Evolutionary conservation across 2,797 vertebrate genomes (phyloP).

Genomic region (Crax fasciolata): DNA sequence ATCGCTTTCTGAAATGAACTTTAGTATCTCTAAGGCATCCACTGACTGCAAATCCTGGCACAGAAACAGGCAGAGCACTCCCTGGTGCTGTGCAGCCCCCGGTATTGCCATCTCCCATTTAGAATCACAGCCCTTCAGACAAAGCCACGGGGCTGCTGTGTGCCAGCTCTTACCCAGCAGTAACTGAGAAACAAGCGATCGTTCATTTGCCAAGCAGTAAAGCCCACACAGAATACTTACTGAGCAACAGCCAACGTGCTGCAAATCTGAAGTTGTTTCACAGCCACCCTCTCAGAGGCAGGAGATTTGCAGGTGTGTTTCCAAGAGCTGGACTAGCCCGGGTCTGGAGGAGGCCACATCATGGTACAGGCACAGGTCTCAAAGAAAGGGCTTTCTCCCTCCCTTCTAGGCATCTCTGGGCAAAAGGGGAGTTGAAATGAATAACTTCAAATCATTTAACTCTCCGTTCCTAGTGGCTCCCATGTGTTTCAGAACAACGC

Average conservation of each 20-base stretch:
- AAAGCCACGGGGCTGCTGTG: background rate
- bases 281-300: background rate
- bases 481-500: background rate
- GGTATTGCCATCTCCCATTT: background rate
- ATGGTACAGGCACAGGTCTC: background rate
- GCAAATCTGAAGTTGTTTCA: slow-evolving; percentile 40
- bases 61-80: background rate
- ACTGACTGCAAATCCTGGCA: background rate
- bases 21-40: background rate
- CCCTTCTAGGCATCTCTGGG: background rate
- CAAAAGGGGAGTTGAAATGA: background rate
- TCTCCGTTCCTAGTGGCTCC: background rate
- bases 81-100: background rate
- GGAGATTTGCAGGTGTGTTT: background rate
- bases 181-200: slow-evolving; percentile 32
- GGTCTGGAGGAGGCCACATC: background rate
- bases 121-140: slow-evolving; percentile 25
- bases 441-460: background rate
- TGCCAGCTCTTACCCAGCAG: slow-evolving; percentile 53
- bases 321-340: background rate
- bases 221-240: slow-evolving; percentile 65
- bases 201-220: slow-evolving; percentile 53
- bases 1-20: background rate
- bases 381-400: background rate
- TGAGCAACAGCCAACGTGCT: background rate